Percentiles rank a stretch among this genome's conserved stretches.
Conservation (phyloP, 2,113 vertebrate genomes). For the Gnathonemus longibarbis region DNA sequence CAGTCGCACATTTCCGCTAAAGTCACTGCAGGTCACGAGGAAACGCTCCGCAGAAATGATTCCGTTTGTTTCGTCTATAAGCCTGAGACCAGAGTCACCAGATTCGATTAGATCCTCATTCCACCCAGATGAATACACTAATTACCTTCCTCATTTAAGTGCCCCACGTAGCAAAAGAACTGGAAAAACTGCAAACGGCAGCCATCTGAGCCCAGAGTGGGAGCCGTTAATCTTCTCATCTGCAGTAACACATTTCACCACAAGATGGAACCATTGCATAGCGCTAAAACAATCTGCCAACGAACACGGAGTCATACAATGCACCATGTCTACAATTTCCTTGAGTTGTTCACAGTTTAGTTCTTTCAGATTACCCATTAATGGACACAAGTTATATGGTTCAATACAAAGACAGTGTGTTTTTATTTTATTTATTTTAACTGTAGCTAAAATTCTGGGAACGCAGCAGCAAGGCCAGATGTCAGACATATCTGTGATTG, state of each 20-base stretch:
- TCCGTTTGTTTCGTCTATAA: neutral
- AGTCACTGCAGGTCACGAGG: neutral
- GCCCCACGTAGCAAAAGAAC: neutral
- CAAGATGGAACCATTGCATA: constrained; percentile 4
- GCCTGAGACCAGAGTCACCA: neutral
- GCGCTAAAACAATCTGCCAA: neutral
- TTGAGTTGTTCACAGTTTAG: neutral
- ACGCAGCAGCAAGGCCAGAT: neutral
- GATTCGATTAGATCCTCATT: neutral
- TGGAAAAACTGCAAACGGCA: neutral
- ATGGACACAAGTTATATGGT: neutral
- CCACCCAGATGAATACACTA: neutral
- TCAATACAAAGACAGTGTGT: neutral
- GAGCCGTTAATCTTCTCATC: neutral
- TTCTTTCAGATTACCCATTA: neutral
- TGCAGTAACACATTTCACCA: neutral
- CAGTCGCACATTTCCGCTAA: neutral
- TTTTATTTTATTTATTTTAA: neutral
- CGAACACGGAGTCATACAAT: neutral
- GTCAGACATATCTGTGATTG: neutral
- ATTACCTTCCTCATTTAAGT: neutral
- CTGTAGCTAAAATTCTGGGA: neutral
- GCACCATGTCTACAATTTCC: neutral
- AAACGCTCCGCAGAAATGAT: neutral
- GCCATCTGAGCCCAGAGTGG: neutral